Evolutionary conservation across 2,113 vertebrate species (phyloP), one percentile per base, ranked within the genome.

Genomic region (Smithornis capensis): DNA sequence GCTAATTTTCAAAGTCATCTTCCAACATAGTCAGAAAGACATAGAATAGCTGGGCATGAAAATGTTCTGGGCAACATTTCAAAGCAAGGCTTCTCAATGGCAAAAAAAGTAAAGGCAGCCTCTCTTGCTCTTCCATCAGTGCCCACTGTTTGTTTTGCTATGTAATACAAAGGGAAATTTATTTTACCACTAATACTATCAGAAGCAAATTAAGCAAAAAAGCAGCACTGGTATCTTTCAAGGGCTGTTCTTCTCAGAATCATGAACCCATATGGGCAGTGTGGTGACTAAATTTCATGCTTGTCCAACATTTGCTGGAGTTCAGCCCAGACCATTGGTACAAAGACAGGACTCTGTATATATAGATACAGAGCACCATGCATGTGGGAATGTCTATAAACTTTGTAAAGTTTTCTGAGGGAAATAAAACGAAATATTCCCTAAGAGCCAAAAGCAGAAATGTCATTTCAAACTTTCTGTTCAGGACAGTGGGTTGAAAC

Each of bases 1-100:
- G 40, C 29, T 94, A 44, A 91, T 89, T 92, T 87, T 87, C 69
- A 60, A 83, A 83, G 76, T 90, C 83, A 78, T 90, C 86, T 64
- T 85, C 67, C 86, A 76, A 94, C 76, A 59, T 35, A 49, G 17
- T 57, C 2, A 0, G 60, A 79, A 40, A 56, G 69, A 53, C 24
- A 57, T 2, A 53, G 65, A 80, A 31, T 57, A 83, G 42, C 38
- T 88, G 64, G 71, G 73, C 64, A 90, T 19, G 73, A 50, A 90
- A 86, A 29, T 37, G 9, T 64, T 94, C 78, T 73, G 73, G 86
- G 83, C 89, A 90, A 10, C 0, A 1, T 77, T 95, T 93, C 89
- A 94, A 90, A 92, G 76, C 60, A 80, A 92, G 47, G 47, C 22
- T 89, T 87, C 86, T 77, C 35, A 33, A 42, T 87, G 29, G 44